A percentile compares a stretch with the other conserved stretches of the same genome.
These are phyloP conservation scores for Alloscopus bannaensis DNA, from an alignment of 2,888 invertebrate genomes.

Conservation along the genomic window DNA sequence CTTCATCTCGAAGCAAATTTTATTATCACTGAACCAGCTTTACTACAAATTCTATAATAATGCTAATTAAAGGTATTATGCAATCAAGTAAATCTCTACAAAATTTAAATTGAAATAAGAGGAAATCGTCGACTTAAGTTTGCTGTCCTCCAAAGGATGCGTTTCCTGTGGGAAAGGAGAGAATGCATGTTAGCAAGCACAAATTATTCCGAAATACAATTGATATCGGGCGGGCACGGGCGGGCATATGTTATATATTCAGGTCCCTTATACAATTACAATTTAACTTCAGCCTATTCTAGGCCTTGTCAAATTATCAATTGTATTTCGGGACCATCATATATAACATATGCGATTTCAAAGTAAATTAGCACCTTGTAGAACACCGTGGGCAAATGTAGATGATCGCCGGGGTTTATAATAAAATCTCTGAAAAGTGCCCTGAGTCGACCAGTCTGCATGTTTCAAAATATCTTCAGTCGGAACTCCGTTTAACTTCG, in stretches of 20 bases:
- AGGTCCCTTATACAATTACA: conserved; percentile 1
- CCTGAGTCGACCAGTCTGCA: not conserved
- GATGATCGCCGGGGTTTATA: not conserved
- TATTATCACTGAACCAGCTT: no score
- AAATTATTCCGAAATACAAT: no score
- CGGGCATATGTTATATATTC: not conserved
- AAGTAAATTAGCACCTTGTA: not conserved
- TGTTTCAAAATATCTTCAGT: not conserved
- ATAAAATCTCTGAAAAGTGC: not conserved
- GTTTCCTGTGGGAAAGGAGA: no score
- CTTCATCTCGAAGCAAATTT: no score
- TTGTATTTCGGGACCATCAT: not conserved
- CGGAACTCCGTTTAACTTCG: not conserved
- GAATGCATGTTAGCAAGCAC: no score
- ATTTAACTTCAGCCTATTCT: not conserved
- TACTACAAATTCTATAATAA: no score
- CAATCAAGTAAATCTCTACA: no score
- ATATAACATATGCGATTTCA: conserved; percentile 7
- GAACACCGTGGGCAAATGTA: not conserved
- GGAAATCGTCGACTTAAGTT: no score
- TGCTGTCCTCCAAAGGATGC: no score
- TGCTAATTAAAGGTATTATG: no score
- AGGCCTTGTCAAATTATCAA: not conserved
- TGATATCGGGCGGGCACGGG: not conserved
- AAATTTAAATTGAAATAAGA: no score